Percentiles rank a stretch among this genome's conserved stretches.
phyloP scores from a whole-genome alignment of 2,797 vertebrate species.

The Scyliorhinus canicula region DNA sequence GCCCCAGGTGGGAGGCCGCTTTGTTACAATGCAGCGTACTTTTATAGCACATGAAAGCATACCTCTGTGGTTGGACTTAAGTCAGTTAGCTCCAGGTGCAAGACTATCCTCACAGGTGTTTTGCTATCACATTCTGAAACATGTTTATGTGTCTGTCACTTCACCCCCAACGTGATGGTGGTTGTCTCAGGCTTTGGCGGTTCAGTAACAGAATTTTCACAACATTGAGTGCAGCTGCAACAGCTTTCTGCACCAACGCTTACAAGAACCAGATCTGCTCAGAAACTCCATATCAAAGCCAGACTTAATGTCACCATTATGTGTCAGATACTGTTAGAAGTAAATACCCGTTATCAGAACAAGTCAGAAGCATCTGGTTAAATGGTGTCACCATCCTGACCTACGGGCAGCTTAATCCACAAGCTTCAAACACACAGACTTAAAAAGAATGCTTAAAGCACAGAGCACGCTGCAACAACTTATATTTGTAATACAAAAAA shows the following conservation, averaged over 20 bases:
- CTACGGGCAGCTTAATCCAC: background rate
- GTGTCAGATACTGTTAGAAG: background rate
- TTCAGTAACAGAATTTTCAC: background rate
- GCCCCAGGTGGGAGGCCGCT: background rate
- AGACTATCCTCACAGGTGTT: background rate
- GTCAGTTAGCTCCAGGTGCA: background rate
- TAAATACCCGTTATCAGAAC: background rate
- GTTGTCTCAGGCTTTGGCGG: background rate
- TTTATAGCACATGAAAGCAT: background rate
- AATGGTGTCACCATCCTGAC: background rate
- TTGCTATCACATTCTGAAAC: background rate
- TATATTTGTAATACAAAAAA: too few relatives aligned
- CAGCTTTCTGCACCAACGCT: background rate
- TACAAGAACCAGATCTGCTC: background rate
- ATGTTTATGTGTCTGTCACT: background rate
- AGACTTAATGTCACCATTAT: background rate
- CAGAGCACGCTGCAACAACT: background rate
- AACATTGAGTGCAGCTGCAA: background rate
- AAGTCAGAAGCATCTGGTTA: background rate
- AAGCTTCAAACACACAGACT: background rate
- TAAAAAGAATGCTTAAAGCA: background rate
- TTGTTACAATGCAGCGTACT: background rate
- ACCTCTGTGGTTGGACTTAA: background rate
- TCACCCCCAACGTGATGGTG: background rate
- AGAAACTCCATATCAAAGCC: background rate